phyloP scores from a whole-genome alignment of 2,113 vertebrate genomes.

The Eupsittula cactorum region DNA sequence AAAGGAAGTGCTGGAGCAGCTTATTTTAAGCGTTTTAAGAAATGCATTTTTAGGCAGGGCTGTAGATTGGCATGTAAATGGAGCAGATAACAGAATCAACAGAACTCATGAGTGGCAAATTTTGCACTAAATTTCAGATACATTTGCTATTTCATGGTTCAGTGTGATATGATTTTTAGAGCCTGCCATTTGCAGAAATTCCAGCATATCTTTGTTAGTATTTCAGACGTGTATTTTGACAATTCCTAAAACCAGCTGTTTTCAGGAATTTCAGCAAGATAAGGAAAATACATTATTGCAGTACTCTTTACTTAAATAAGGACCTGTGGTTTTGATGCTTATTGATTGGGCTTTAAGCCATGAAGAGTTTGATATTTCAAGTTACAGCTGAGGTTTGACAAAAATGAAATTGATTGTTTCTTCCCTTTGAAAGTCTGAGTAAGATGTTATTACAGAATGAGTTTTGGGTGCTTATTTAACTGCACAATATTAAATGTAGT shows the following conservation, averaged over 20 bases:
- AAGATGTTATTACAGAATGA: neutral
- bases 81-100: conserved; percentile 32
- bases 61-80: conserved; percentile 27
- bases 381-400: conserved; percentile 1
- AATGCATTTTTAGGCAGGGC: neutral
- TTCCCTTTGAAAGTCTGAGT: neutral
- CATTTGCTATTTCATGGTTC: conserved; percentile 48
- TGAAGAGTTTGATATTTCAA: neutral
- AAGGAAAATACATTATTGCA: neutral
- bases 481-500: neutral
- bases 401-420: neutral
- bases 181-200: neutral
- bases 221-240: conserved; percentile 1
- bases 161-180: conserved; percentile 3
- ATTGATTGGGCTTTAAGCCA: neutral
- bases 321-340: neutral
- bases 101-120: conserved; percentile 37
- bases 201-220: neutral
- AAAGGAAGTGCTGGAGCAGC: neutral
- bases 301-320: neutral
- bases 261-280: neutral
- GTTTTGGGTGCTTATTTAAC: neutral
- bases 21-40: conserved; percentile 30
- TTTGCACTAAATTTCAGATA: conserved; percentile 46
- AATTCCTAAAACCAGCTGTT: neutral